Evolutionary conservation across 2,888 invertebrate species (phyloP), one percentile per base, ranked within the genome.

Genomic region (Platycnemis pennipes): DNA sequence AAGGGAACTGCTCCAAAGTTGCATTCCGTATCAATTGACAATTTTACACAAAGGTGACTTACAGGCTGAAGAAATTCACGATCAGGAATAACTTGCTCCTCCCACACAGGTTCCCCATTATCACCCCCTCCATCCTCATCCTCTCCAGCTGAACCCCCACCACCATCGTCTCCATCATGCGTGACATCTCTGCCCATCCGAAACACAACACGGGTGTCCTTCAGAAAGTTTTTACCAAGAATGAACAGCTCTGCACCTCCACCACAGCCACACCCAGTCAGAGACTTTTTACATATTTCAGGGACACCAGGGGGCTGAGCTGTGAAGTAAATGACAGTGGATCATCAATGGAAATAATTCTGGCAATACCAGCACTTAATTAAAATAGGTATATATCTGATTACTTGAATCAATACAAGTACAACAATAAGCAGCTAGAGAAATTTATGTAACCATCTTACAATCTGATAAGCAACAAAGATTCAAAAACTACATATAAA

Each of bases 231-330:
- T 96, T 99, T 99, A 63, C 99, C 99, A 95, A 99, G 97, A 87
- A 99, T 98, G 96, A 99, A 99, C 94, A 99, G 97, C 96, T 99
- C 99, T 94, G 98, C 96, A 0, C 99, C 99, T 13, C 99, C 99
- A 94, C 97, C 97, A 5, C 98, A 98, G 13, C 98, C 98, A 96
- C 98, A 98, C 45, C 98, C 98, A 46, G 98, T 98, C 19, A 99
- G 96, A 0, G 99, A 99, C 96, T 99, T 99, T 96, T 99, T 98
- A 96, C 98, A 98, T 95, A 99, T 99, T 97, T 99, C 99, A 26
- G 99, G 99, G 94, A 99, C 98, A 94, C 99, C 99, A 2, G 99
- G 99, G 26, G 99, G 99, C 97, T 99, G 99, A 63, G 99, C 99
- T 99, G 96, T 2, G 96, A 96, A 95, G 88, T 95, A 94, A 95